Evolutionary conservation across 1,140 invertebrate species (phyloP).

Genomic region (Atta colombica): DNA sequence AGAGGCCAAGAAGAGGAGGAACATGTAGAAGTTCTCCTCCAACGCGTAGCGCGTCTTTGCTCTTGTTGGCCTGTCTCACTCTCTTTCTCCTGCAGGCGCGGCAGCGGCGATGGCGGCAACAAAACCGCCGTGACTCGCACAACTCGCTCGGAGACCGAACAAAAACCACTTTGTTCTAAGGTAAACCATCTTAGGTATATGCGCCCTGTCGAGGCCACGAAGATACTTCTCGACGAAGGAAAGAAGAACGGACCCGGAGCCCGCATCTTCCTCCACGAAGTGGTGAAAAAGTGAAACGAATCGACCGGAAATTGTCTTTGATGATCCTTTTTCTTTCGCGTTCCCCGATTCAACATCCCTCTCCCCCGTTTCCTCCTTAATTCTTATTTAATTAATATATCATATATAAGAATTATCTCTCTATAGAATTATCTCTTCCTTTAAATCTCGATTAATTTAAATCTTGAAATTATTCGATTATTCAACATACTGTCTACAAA

Average conservation of each 20-base stretch:
- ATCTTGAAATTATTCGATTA: background rate
- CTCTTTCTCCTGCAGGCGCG: slow-evolving; percentile 7
- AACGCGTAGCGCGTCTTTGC: slow-evolving; percentile 72
- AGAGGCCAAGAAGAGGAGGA: slow-evolving; percentile 24
- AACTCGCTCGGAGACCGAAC: slow-evolving; percentile 72
- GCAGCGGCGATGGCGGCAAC: slow-evolving; percentile 66
- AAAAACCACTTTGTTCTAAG: slow-evolving; percentile 83
- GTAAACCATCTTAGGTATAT: slow-evolving; percentile 77
- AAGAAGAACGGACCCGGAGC: background rate
- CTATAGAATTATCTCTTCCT: background rate
- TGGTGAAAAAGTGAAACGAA: slow-evolving; percentile 81
- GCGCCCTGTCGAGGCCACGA: slow-evolving; percentile 66
- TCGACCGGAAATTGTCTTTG: slow-evolving; percentile 83
- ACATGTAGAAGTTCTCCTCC: slow-evolving; percentile 56
- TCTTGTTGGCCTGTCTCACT: slow-evolving; percentile 58
- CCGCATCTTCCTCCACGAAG: slow-evolving; percentile 29
- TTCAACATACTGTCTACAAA: background rate
- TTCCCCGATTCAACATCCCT: background rate
- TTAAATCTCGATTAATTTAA: background rate
- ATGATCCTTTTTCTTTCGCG: slow-evolving; percentile 55
- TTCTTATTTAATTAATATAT: slow-evolving; percentile 19
- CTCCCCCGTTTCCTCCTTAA: slow-evolving; percentile 10
- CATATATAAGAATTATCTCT: background rate
- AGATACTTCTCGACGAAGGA: slow-evolving; percentile 44
- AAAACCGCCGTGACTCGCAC: slow-evolving; percentile 80